Percentiles rank a stretch among this genome's conserved stretches.
Conservation (phyloP, 2,888 invertebrate genomes). For the Cheilosia vernalis region DNA sequence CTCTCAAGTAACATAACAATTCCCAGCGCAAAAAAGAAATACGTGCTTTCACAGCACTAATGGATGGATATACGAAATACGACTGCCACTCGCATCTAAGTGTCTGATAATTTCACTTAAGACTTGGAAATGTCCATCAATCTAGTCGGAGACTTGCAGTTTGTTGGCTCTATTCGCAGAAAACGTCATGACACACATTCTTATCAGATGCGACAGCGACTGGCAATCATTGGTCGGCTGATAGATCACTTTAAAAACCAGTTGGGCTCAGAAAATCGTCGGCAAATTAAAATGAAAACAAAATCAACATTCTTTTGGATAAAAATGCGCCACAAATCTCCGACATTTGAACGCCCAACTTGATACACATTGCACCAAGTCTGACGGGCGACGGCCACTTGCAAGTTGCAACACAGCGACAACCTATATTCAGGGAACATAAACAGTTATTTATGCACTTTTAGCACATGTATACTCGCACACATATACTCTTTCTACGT, state of each 20-base stretch:
- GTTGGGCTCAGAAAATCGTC: too few species aligned
- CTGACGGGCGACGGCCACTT: background rate
- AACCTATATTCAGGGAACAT: background rate
- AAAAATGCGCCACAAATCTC: background rate
- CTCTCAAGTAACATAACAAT: background rate
- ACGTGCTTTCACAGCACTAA: constrained; percentile 17
- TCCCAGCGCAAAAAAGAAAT: background rate
- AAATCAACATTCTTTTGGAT: background rate
- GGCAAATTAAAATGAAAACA: background rate
- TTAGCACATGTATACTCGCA: background rate
- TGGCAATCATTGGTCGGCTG: background rate
- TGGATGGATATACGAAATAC: background rate
- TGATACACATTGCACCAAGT: constrained; percentile 28
- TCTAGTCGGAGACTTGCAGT: background rate
- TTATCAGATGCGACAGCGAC: constrained; percentile 1
- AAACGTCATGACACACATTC: constrained; percentile 6
- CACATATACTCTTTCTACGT: background rate
- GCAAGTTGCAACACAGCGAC: background rate
- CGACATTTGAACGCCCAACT: constrained; percentile 2
- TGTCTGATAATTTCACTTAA: constrained; percentile 14
- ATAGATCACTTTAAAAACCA: background rate
- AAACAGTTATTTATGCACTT: constrained; percentile 11
- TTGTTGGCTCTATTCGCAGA: constrained; percentile 1
- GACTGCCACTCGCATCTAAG: background rate
- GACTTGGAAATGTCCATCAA: constrained; percentile 7